Evolutionary conservation across 1,140 invertebrate species (phyloP).

Genomic region (Lepidurus packardi): DNA sequence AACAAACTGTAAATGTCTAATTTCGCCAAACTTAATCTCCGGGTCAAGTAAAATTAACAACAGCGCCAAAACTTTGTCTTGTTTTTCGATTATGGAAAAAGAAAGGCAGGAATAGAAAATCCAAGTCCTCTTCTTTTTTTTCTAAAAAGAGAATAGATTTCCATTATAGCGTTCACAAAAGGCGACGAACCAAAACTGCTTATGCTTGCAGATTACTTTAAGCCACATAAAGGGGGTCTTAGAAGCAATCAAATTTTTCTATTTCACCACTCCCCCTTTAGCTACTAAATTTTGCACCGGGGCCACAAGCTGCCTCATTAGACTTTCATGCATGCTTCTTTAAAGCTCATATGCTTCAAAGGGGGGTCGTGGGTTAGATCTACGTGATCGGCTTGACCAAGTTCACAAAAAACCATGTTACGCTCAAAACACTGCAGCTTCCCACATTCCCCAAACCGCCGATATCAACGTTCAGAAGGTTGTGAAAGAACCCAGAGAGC

Average conservation of each 20-base stretch:
- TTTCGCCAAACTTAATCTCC: neutral
- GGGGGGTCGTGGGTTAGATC: neutral
- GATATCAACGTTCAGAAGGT: too few species aligned
- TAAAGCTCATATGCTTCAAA: constrained; percentile 19
- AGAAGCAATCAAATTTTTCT: constrained; percentile 22
- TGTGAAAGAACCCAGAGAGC: too few species aligned
- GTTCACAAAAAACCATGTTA: too few species aligned
- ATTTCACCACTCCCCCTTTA: neutral
- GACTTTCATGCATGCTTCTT: constrained; percentile 7
- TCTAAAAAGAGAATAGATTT: neutral
- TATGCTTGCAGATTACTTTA: constrained; percentile 15
- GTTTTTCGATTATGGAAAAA: too few species aligned
- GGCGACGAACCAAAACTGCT: neutral
- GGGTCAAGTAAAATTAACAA: neutral
- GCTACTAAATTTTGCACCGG: neutral
- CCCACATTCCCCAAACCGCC: neutral
- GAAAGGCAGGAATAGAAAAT: too few species aligned
- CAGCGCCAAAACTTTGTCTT: too few species aligned
- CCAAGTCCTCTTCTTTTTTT: neutral
- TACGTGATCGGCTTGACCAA: neutral
- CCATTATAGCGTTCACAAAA: neutral
- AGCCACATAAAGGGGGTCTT: constrained; percentile 7
- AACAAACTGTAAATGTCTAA: neutral
- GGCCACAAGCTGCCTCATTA: neutral
- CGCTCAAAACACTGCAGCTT: neutral